These are phyloP conservation scores for Oasisia sp. DNA, from an alignment of 2,888 invertebrate genomes.

Conservation along the genomic window DNA sequence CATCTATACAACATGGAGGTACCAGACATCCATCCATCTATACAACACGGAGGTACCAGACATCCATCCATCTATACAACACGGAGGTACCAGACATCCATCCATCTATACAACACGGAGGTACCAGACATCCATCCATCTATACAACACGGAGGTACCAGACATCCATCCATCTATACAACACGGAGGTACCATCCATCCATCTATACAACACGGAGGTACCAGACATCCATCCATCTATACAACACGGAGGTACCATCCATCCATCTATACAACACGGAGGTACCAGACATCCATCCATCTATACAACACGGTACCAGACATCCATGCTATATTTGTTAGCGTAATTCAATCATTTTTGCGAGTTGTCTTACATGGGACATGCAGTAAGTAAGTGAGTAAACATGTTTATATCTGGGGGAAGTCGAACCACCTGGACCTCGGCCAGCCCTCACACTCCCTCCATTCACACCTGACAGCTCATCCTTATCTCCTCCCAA, in stretches of 20 bases:
- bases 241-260: too few relatives aligned
- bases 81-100: background rate
- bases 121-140: too few relatives aligned
- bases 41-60: too few relatives aligned
- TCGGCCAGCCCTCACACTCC: background rate
- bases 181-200: background rate
- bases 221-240: background rate
- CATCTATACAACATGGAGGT: too few relatives aligned
- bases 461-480: background rate
- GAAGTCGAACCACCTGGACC: background rate
- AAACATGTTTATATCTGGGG: background rate
- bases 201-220: too few relatives aligned
- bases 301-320: background rate
- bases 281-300: background rate
- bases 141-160: too few relatives aligned
- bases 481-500: constrained; percentile 7
- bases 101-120: too few relatives aligned
- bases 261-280: background rate
- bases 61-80: too few relatives aligned
- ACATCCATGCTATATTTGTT: background rate
- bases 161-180: too few relatives aligned
- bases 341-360: background rate
- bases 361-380: background rate
- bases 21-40: too few relatives aligned
- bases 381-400: background rate